These are phyloP conservation scores for Pristionchus exspectatus DNA, from an alignment of 2,888 invertebrate species.

Conservation along the genomic window DNA sequence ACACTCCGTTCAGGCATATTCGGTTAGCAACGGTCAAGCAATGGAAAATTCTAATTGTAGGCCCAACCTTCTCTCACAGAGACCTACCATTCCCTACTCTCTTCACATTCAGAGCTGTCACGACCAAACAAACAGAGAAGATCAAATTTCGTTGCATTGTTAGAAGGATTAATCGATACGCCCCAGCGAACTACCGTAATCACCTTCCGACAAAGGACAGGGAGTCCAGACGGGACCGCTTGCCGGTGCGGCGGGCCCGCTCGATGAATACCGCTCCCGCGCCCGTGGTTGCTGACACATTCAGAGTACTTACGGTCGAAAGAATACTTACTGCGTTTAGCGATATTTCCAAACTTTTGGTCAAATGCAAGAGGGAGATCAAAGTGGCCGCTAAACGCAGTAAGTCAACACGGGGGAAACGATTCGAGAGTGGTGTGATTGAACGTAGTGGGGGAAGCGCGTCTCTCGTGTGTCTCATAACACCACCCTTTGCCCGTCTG, in stretches of 20 bases:
- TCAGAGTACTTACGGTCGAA: background rate
- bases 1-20: background rate
- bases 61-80: no score
- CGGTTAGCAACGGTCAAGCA: background rate
- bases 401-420: background rate
- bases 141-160: background rate
- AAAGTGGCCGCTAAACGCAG: constrained; percentile 33
- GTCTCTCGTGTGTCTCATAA: constrained; percentile 38
- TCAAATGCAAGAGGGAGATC: background rate
- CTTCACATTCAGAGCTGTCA: no score
- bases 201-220: constrained; percentile 54
- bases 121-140: background rate
- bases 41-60: no score
- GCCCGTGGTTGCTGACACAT: constrained; percentile 52
- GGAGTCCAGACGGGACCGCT: constrained; percentile 51
- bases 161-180: background rate
- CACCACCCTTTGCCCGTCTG: constrained; percentile 1
- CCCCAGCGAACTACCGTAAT: constrained; percentile 5
- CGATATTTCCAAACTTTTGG: background rate
- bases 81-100: no score
- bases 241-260: constrained; percentile 52
- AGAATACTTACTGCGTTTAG: constrained; percentile 30
- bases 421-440: constrained; percentile 4
- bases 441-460: background rate
- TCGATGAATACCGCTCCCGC: constrained; percentile 52